Conservation (phyloP, 2,797 vertebrate genomes). For the Acanthornis magna region DNA sequence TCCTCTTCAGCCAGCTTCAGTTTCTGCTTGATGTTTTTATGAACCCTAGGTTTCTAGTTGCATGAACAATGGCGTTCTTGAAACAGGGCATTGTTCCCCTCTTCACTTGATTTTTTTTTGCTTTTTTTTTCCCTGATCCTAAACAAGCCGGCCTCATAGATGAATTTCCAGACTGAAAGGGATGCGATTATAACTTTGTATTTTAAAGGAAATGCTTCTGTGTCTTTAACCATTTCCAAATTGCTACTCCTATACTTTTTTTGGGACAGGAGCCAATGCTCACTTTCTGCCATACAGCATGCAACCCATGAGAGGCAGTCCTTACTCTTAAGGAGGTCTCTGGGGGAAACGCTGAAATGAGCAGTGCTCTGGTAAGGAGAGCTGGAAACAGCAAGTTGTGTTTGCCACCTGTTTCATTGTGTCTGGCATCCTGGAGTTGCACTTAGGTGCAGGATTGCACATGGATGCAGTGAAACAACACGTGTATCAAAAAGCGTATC, state of each 20-base stretch:
- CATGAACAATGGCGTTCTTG: constrained; percentile 6
- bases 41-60: constrained; percentile 46
- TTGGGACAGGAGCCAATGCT: background rate
- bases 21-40: constrained; percentile 58
- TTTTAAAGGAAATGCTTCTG: background rate
- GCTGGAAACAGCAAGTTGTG: background rate
- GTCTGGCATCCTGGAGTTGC: background rate
- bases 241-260: background rate
- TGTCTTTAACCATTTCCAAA: constrained; percentile 42
- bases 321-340: constrained; percentile 30
- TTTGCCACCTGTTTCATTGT: constrained; percentile 37
- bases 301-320: background rate
- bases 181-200: background rate
- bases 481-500: background rate
- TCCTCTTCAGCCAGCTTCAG: constrained; percentile 18
- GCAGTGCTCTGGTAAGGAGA: background rate
- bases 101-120: background rate
- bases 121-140: background rate
- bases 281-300: background rate
- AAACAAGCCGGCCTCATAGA: background rate
- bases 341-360: background rate
- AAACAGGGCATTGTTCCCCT: constrained; percentile 8
- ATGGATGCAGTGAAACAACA: constrained; percentile 3
- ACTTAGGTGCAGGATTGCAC: background rate
- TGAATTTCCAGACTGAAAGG: background rate